Evolutionary conservation across 2,113 vertebrate genomes (phyloP).

Genomic region (Centropus bengalensis): DNA sequence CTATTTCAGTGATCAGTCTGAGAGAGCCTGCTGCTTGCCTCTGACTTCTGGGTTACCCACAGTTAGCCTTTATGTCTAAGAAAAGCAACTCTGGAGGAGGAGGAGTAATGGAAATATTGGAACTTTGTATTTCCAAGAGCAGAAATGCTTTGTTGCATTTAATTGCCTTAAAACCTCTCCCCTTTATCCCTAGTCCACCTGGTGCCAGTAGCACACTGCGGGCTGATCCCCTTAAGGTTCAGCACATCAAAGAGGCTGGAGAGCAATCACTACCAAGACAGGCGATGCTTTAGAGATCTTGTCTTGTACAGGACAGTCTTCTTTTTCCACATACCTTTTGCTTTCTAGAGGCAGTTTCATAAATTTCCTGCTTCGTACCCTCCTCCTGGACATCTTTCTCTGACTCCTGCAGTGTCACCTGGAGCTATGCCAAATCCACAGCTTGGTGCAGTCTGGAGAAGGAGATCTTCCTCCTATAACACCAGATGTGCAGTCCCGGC

Average conservation of each 20-base stretch:
- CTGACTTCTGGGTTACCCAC: neutral
- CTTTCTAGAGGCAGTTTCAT: neutral
- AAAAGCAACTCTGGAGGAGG: neutral
- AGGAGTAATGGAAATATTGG: neutral
- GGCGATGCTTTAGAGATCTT: neutral
- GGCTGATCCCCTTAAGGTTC: neutral
- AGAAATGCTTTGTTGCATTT: neutral
- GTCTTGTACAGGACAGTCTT: neutral
- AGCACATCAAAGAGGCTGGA: neutral
- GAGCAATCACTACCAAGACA: neutral
- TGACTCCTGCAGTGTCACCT: neutral
- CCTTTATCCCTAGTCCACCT: neutral
- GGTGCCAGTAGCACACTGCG: neutral
- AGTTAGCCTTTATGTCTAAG: neutral
- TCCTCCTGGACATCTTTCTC: neutral
- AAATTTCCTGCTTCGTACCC: neutral
- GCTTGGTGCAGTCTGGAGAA: neutral
- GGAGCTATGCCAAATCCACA: neutral
- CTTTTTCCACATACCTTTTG: neutral
- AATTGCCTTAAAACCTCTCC: neutral
- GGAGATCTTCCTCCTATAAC: neutral
- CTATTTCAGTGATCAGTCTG: neutral
- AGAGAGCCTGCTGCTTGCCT: neutral
- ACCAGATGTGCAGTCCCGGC: neutral
- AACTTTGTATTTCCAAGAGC: neutral